Evolutionary conservation across 2,113 vertebrate genomes (phyloP), one percentile per base, ranked within the genome.

Genomic region (Pao palembangensis): DNA sequence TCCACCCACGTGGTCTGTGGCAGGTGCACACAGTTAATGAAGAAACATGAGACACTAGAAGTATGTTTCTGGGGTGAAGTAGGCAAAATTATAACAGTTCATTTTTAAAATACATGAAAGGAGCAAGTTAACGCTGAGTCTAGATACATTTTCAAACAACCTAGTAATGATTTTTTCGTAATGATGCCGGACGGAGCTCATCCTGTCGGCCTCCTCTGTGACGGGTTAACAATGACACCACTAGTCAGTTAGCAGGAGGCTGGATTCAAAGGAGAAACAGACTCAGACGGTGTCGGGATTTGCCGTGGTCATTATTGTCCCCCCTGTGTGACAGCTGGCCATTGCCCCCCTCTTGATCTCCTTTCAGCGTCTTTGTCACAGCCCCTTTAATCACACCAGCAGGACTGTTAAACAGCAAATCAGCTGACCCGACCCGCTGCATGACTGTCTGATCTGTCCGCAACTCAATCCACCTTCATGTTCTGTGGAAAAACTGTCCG

Each of bases 301-400:
- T 76, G 69, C 67, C n/a, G 62, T 38, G 71, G 67, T 61, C 81
- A 82, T 87, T 85, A 81, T 85, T 73, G 76, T 38, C 55, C 60
- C 50, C 67, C 72, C 66, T 69, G 59, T 73, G 80, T 81, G 87
- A 89, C 87, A 89, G 84, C 86, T 89, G 87, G 85, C 71, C 74
- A 41, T 23, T 56, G 57, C 55, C 70, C 63, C 63, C 62, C 58
- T 57, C 70, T 58, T 58, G 64, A 61, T 64, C 55, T 46, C 76
- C 75, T 82, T 75, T 80, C 79, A 80, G 78, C 72, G 51, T 85
- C 80, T 85, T 87, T 84, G 85, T 87, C 71, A 71, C 63, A 77
- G 64, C 31, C 67, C 75, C 79, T 86, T 86, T 81, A 86, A 86
- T 85, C 80, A 81, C 65, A 73, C 60, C 82, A 84, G 75, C 57